Evolutionary conservation across 2,888 invertebrate species (phyloP).

Genomic region (Pecten maximus): DNA sequence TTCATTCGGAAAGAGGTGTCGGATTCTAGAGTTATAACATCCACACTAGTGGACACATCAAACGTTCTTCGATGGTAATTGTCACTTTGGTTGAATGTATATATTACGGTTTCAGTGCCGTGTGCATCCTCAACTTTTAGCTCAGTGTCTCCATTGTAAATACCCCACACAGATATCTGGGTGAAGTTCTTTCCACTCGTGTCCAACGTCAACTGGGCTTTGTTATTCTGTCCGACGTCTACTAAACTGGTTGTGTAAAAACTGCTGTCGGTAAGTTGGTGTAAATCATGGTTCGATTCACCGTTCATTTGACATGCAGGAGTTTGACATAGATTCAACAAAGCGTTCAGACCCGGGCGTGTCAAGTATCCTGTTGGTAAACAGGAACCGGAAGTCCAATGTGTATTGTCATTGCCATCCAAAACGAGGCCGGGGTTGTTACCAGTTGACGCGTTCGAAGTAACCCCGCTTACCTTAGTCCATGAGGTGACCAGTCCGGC

Average conservation of each 20-base stretch:
- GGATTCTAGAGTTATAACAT: conserved; percentile 54
- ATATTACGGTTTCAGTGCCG: conserved; percentile 45
- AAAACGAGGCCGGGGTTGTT: conserved; percentile 54
- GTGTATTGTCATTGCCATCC: conserved; percentile 66
- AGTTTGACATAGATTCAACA: conserved; percentile 55
- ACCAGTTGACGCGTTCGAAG: conserved; percentile 56
- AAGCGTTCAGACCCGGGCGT: conserved; percentile 61
- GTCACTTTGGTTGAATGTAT: conserved; percentile 48
- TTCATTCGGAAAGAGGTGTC: conserved; percentile 53
- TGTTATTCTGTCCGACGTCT: background rate
- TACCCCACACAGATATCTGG: conserved; percentile 59
- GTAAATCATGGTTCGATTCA: conserved; percentile 41
- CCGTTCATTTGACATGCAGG: conserved; percentile 52
- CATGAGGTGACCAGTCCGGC: conserved; percentile 67
- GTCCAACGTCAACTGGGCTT: conserved; percentile 36
- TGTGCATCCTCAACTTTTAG: conserved; percentile 38
- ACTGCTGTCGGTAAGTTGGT: conserved; percentile 60
- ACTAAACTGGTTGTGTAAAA: conserved; percentile 50
- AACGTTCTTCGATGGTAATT: conserved; percentile 61
- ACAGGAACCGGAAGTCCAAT: conserved; percentile 68
- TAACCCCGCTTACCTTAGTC: conserved; percentile 62
- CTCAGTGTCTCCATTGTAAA: conserved; percentile 50
- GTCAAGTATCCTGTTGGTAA: conserved; percentile 61
- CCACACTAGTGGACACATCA: conserved; percentile 43
- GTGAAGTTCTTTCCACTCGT: conserved; percentile 37